Evolutionary conservation across 2,888 invertebrate genomes (phyloP).

Genomic region (Agrochola circellaris): DNA sequence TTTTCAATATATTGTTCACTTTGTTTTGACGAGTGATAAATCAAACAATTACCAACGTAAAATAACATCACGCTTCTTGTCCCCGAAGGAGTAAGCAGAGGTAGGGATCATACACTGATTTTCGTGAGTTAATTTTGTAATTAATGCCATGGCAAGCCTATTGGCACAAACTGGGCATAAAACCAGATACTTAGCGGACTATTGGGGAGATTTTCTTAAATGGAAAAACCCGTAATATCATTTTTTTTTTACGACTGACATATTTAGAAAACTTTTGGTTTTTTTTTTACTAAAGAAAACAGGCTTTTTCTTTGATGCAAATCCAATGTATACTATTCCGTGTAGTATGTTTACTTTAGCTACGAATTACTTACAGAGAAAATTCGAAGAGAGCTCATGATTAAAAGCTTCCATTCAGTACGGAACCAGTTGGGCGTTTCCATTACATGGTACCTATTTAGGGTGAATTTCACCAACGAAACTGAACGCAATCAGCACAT

Average conservation of each 20-base stretch:
- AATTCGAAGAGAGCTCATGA: background rate
- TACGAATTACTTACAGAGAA: background rate
- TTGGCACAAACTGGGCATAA: too few relatives aligned
- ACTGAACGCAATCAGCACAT: background rate
- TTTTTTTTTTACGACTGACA: too few relatives aligned
- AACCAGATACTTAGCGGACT: background rate
- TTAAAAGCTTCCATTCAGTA: conserved; percentile 9
- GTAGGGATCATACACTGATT: background rate
- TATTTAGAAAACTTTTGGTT: background rate
- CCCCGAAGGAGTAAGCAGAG: background rate
- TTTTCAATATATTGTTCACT: background rate
- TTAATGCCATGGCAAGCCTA: background rate
- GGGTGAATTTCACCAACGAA: background rate
- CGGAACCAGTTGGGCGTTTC: conserved; percentile 28
- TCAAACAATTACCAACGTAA: background rate
- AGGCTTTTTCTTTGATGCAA: background rate
- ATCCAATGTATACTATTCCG: too few relatives aligned
- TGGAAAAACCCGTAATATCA: accelerated
- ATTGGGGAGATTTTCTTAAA: too few relatives aligned
- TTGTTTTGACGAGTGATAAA: background rate
- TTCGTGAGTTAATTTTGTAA: background rate
- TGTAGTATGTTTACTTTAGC: background rate
- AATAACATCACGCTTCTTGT: background rate
- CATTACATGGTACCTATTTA: background rate
- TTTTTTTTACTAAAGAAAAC: background rate